These are phyloP conservation scores for Lepidurus couesii DNA, from an alignment of 1,140 invertebrate genomes.

Conservation along the genomic window DNA sequence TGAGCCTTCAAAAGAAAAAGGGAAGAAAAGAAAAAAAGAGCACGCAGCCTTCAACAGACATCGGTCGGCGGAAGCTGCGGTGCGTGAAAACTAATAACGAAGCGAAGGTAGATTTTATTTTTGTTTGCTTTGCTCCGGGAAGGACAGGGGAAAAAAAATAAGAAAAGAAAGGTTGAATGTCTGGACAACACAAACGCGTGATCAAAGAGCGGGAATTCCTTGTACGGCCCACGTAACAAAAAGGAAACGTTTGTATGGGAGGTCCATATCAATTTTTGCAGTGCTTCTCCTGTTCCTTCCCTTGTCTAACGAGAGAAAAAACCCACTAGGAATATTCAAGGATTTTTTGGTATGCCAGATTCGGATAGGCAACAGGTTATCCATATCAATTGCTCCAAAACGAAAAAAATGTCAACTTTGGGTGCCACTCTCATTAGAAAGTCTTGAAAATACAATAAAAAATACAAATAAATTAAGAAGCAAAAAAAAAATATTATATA, in stretches of 20 bases:
- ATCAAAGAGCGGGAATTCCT: not conserved
- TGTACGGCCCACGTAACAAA: not conserved
- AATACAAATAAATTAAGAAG: not conserved
- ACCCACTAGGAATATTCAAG: too few species aligned
- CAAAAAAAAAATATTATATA: too few species aligned
- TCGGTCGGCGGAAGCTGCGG: slow-evolving; percentile 27
- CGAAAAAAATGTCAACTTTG: not conserved
- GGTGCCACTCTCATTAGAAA: not conserved
- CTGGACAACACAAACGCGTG: not conserved
- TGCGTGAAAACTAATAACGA: slow-evolving; percentile 27
- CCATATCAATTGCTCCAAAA: not conserved
- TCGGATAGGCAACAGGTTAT: too few species aligned
- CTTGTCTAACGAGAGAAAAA: too few species aligned
- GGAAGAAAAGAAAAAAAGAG: not conserved
- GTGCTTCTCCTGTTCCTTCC: too few species aligned
- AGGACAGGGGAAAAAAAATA: too few species aligned
- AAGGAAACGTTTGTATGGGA: not conserved
- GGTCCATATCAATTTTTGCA: too few species aligned
- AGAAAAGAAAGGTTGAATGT: too few species aligned
- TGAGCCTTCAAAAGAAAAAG: not conserved
- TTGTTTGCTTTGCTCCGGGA: too few species aligned
- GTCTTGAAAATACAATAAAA: not conserved
- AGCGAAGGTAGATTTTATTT: not conserved
- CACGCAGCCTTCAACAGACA: not conserved
- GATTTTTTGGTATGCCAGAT: too few species aligned